These are phyloP conservation scores for Drosophila robusta DNA, from an alignment of 2,888 invertebrate species.

Conservation along the genomic window DNA sequence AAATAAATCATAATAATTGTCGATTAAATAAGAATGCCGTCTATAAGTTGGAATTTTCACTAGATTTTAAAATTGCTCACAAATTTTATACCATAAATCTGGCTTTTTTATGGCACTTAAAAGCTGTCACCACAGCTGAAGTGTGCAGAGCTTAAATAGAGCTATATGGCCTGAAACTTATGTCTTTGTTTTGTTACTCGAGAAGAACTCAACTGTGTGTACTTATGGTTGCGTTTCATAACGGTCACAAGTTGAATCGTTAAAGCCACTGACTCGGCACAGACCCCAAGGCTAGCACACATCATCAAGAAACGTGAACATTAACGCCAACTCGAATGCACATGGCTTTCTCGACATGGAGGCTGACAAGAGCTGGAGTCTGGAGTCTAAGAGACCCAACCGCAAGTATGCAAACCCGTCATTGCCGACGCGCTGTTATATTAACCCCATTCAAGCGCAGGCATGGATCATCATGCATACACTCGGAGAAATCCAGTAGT, in stretches of 20 bases:
- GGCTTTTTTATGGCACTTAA: not conserved
- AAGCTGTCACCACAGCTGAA: constrained; percentile 5
- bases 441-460: constrained; percentile 68
- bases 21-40: no score
- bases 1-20: no score
- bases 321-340: constrained; percentile 43
- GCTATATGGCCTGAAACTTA: constrained; percentile 23
- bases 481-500: not conserved
- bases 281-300: constrained; percentile 65
- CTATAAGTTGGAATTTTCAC: no score
- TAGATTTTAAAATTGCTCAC: no score
- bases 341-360: constrained; percentile 50
- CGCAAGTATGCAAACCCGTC: constrained; percentile 69
- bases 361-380: constrained; percentile 23
- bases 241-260: constrained; percentile 67
- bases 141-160: constrained; percentile 3
- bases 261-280: constrained; percentile 67
- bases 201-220: constrained; percentile 56
- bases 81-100: not conserved
- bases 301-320: constrained; percentile 46
- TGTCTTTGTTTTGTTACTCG: not conserved
- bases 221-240: constrained; percentile 52
- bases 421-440: constrained; percentile 60
- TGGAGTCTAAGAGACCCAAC: constrained; percentile 52
- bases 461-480: constrained; percentile 29